A percentile compares a stretch with the other conserved stretches of the same genome.
Evolutionary conservation across 1,140 invertebrate species (phyloP).

Genomic region (Muscidifurax raptorellus): DNA sequence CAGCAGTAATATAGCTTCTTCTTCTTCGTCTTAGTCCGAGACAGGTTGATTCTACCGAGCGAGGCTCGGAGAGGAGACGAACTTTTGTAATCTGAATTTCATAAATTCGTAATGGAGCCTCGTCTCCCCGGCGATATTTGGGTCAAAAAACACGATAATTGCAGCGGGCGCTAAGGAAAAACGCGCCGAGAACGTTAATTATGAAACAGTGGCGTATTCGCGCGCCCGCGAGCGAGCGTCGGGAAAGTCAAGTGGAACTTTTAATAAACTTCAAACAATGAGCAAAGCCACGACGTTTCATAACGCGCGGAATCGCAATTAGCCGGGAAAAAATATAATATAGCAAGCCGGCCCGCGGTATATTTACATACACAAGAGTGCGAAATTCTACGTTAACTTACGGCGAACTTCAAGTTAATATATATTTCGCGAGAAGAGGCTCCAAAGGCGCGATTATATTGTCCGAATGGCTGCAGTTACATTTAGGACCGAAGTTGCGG

Average conservation of each 20-base stretch:
- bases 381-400: constrained; percentile 3
- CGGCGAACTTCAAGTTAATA: constrained; percentile 18
- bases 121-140: neutral
- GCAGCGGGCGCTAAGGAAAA: neutral
- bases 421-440: neutral
- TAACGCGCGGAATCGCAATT: neutral
- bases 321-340: neutral
- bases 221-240: neutral
- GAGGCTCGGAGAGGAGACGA: neutral
- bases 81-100: constrained; percentile 43
- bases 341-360: no score
- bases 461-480: neutral
- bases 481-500: neutral
- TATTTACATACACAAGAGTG: neutral
- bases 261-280: constrained; percentile 29
- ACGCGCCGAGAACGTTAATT: constrained; percentile 25
- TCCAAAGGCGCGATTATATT: neutral
- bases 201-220: constrained; percentile 4
- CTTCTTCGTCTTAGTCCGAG: neutral
- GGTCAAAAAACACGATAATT: constrained; percentile 8
- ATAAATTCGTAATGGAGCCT: constrained; percentile 21
- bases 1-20: neutral
- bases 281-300: neutral
- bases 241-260: neutral
- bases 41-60: no score